phyloP scores from a whole-genome alignment of 2,797 vertebrate genomes.

The Dallia pectoralis region DNA sequence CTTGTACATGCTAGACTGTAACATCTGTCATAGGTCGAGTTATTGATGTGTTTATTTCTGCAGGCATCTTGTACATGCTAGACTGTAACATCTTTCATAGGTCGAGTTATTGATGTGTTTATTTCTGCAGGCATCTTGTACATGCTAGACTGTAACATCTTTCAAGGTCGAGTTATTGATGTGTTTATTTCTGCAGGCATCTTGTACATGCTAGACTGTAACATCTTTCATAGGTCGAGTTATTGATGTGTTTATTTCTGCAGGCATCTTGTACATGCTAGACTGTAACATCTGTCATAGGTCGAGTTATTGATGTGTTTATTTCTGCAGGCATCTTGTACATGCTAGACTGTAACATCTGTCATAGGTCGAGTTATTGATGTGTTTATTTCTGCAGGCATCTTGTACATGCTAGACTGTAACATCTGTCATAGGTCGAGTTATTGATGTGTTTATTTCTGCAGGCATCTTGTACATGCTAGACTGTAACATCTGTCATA shows the following conservation, averaged over 20 bases:
- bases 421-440: constrained; percentile 87
- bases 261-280: constrained; percentile 89
- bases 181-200: constrained; percentile 69
- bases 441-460: background rate
- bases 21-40: constrained; percentile 84
- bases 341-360: constrained; percentile 88
- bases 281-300: constrained; percentile 88
- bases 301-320: background rate
- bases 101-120: background rate
- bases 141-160: constrained; percentile 88
- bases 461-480: constrained; percentile 89
- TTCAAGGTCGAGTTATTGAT: constrained; percentile 61
- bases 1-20: constrained; percentile 89
- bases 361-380: constrained; percentile 75
- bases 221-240: constrained; percentile 84
- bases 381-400: constrained; percentile 66
- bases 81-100: constrained; percentile 88
- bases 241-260: background rate
- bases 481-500: constrained; percentile 86
- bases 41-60: background rate
- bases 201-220: constrained; percentile 89
- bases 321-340: constrained; percentile 79
- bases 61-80: constrained; percentile 89
- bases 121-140: constrained; percentile 79
- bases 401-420: constrained; percentile 88